Conservation (phyloP, 2,888 invertebrate species). For the Cheilosia pagana region DNA sequence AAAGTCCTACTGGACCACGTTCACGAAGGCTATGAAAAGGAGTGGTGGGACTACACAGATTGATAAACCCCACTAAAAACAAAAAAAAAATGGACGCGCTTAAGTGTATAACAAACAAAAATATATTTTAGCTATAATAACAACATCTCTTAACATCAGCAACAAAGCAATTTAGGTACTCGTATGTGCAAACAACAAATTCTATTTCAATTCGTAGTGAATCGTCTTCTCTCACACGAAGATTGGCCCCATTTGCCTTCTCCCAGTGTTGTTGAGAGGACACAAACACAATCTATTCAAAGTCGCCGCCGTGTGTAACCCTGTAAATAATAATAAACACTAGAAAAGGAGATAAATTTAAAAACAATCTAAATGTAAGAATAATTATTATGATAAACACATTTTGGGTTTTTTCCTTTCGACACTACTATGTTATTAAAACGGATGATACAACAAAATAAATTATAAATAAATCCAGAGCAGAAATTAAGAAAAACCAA, state of each 20-base stretch:
- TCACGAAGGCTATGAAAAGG: constrained; percentile 99
- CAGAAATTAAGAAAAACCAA: constrained; percentile 22
- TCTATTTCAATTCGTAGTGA: constrained; percentile 45
- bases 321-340: constrained; percentile 66
- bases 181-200: constrained; percentile 36
- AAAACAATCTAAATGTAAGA: constrained; percentile 47
- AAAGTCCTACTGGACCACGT: constrained; percentile 98
- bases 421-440: constrained; percentile 43
- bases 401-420: constrained; percentile 51
- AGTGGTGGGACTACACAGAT: constrained; percentile 98
- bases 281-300: constrained; percentile 69
- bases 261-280: constrained; percentile 56
- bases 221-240: constrained; percentile 50
- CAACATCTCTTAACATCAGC: constrained; percentile 9
- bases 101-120: constrained; percentile 31
- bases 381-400: constrained; percentile 20
- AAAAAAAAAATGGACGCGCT: constrained; percentile 26
- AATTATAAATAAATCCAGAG: constrained; percentile 23
- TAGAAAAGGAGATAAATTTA: constrained; percentile 58
- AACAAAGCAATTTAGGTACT: constrained; percentile 43
- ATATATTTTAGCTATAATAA: constrained; percentile 2
- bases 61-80: constrained; percentile 81
- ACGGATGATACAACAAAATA: constrained; percentile 43
- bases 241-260: constrained; percentile 56
- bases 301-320: constrained; percentile 43